Evolutionary conservation across 2,888 invertebrate genomes (phyloP), one percentile per base, ranked within the genome.

Genomic region (Euzophera pinguis): DNA sequence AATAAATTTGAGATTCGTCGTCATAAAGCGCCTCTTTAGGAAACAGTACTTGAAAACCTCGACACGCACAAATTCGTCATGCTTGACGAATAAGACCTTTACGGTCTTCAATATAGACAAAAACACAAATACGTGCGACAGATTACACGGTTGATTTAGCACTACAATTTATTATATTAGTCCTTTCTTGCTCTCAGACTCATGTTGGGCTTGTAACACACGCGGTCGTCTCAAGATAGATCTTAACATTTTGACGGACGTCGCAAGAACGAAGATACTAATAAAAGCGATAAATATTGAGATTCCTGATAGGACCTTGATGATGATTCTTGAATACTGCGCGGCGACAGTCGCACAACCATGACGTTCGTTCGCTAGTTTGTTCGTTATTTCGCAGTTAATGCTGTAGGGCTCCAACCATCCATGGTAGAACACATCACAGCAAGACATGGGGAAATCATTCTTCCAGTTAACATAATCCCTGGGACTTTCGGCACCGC

Each of bases 101-200:
- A 43, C 27, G 35, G 37, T 22, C 37, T 22, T 43, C 51, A 34
- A 35, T 34, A 35, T 51, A 12, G n/a, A 51, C 43, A 37, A 43
- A 35, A 42, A 35, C 13, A 43, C 27, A 35, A 50, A 12, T 22
- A 32, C 12, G 38, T 39, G 49, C 35, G 47, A 35, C 47, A 43
- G 13, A 49, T 43, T 51, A 14, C 51, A 51, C 51, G 51, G 35
- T 35, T 37, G 51, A 37, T 51, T 51, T 12, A 39, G 32, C 48
- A 38, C 22, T 48, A 43, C 27, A 38, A 8, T 32, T 37, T 32
- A 58, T 64, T 76, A 77, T 64, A 78, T 57, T 47, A 89, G 61
- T 56, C 84, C 85, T 63, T 84, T 88, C 55, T 88, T 81, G 73
- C 84, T 88, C 52, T 89, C 88, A 1, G 73, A 73, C 48, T 87